Evolutionary conservation across 2,797 vertebrate genomes (phyloP), one percentile per base, ranked within the genome.

Genomic region (Tapirus indicus): DNA sequence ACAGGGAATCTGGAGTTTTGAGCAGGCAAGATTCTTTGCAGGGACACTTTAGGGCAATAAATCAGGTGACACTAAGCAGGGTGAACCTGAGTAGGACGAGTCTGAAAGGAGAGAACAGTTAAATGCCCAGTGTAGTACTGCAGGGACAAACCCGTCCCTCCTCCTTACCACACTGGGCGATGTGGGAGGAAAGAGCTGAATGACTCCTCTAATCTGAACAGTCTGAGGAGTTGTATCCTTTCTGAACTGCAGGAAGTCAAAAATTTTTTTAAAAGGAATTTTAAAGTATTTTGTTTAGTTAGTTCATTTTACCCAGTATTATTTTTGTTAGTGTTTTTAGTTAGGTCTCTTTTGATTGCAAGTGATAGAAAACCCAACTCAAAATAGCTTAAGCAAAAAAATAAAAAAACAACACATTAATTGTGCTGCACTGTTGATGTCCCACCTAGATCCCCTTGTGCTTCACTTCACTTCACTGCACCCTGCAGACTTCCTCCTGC

Each of bases 281-380:
- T 78, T 20, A 54, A 88, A 44, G 8, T n/a, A 68, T 58, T 84
- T 89, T 68, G 29, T 66, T 96, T 94, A 17, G 14, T 87, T 95
- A n/a, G 27, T 94, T 96, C 20, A 44, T 94, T 91, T 75, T 77
- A 80, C 6, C 5, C 27, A 84, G 44, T 75, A 29, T 52, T 66
- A 54, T 93, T 47, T 89, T 87, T 66, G 44, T 80, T 94, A 18
- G 12, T 71, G 6, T 80, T 87, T 44, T 77, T 25, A 2, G 2
- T 69, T 80, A n/a, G 38, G 41, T 72, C 8, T 89, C 32, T 62
- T 66, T 85, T 71, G 64, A 44, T 78, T 72, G 29, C 11, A 92
- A 87, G 17, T 58, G 20, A 88, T 68, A 86, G 56, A 91, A 88
- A 92, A 75, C 38, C 35, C 16, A 77, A 71, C 18, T 75, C 60